Evolutionary conservation across 2,113 vertebrate species (phyloP).

Genomic region (Redunca redunca): DNA sequence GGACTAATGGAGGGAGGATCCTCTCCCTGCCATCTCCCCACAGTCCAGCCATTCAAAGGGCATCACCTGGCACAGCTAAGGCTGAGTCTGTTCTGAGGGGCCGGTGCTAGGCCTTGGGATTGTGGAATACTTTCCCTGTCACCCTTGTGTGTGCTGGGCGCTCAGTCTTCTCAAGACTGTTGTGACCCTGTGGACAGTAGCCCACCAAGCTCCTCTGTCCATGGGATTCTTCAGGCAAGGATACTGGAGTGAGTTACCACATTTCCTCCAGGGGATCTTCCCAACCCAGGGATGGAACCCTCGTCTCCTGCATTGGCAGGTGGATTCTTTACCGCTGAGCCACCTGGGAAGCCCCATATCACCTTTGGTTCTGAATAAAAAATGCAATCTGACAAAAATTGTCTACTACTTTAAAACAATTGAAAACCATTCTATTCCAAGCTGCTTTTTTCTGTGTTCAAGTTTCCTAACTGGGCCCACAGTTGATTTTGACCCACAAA

Average conservation of each 20-base stretch:
- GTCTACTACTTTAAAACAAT: not conserved
- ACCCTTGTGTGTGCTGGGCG: not conserved
- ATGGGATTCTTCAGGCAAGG: not conserved
- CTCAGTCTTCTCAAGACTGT: not conserved
- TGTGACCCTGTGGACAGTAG: not conserved
- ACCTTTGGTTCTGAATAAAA: not conserved
- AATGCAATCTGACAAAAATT: not conserved
- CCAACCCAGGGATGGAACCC: not conserved
- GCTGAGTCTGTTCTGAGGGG: not conserved
- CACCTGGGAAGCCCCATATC: not conserved
- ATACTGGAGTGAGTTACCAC: not conserved
- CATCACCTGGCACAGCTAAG: not conserved
- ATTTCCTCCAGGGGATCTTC: not conserved
- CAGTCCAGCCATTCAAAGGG: not conserved
- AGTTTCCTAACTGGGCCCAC: not conserved
- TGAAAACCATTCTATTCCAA: not conserved
- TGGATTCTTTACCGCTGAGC: not conserved
- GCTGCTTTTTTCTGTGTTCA: not conserved
- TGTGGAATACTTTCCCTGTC: not conserved
- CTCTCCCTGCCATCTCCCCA: not conserved
- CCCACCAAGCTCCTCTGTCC: not conserved
- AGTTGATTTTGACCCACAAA: not conserved
- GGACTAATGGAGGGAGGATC: not conserved
- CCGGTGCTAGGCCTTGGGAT: fast-evolving
- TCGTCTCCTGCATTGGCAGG: not conserved